Evolutionary conservation across 2,113 vertebrate species (phyloP).

Genomic region (Galeopterus variegatus): DNA sequence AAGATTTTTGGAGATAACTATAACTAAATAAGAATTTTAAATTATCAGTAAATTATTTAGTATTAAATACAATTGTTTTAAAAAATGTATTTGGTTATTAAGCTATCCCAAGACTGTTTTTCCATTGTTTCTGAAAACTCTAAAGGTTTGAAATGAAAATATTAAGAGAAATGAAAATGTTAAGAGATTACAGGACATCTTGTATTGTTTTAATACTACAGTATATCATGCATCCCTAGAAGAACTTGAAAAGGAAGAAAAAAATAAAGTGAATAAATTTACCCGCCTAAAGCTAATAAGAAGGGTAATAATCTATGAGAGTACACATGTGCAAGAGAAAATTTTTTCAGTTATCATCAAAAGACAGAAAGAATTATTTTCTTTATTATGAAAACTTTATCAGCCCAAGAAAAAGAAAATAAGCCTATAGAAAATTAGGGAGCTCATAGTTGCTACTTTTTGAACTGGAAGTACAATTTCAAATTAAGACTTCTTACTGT

Average conservation of each 20-base stretch:
- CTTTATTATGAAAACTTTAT: background rate
- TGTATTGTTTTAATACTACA: background rate
- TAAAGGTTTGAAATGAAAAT: background rate
- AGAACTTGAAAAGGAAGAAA: background rate
- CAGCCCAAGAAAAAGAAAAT: conserved; percentile 20
- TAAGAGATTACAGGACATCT: background rate
- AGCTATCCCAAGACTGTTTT: background rate
- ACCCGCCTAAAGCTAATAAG: background rate
- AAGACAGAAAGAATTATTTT: background rate
- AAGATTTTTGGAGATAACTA: background rate
- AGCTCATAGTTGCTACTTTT: background rate
- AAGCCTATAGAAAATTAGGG: background rate
- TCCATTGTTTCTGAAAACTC: background rate
- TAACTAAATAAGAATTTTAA: background rate
- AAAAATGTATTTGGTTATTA: background rate
- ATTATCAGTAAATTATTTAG: background rate
- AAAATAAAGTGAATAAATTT: background rate
- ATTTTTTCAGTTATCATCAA: background rate
- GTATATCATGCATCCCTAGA: background rate
- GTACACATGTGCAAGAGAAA: background rate
- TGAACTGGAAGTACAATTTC: background rate
- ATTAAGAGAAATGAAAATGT: no score
- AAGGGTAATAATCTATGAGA: background rate
- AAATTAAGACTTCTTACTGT: background rate
- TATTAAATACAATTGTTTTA: background rate